Conservation (phyloP, 2,888 invertebrate species). For the Ennomos erosarius region DNA sequence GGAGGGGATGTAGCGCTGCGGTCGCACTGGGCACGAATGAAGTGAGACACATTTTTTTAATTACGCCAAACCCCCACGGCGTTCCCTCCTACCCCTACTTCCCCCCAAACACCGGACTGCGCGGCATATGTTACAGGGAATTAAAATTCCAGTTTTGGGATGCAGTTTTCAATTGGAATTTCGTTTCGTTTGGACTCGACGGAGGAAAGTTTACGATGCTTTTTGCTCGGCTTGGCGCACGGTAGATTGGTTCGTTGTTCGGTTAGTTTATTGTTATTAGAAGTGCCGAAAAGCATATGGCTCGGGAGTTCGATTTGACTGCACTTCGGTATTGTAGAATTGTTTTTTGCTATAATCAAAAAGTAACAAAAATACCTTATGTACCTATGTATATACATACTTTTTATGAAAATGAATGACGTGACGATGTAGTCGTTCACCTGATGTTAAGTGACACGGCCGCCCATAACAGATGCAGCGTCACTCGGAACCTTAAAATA, state of each 20-base stretch:
- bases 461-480: too few species aligned
- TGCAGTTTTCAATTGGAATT: slow-evolving; percentile 67
- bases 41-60: slow-evolving; percentile 83
- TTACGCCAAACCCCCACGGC: slow-evolving; percentile 54
- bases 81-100: slow-evolving; percentile 38
- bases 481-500: too few species aligned
- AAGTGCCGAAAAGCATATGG: slow-evolving; percentile 35
- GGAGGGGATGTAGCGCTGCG: slow-evolving; percentile 55
- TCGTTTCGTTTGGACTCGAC: slow-evolving; percentile 29
- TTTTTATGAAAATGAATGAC: too few species aligned
- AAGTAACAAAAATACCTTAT: too few species aligned
- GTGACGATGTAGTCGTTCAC: too few species aligned
- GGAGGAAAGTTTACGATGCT: slow-evolving; percentile 37
- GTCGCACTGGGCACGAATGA: slow-evolving; percentile 72
- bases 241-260: slow-evolving; percentile 43
- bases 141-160: slow-evolving; percentile 78
- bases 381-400: too few species aligned
- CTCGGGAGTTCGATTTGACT: slow-evolving; percentile 16
- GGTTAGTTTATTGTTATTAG: slow-evolving; percentile 43
- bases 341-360: too few species aligned
- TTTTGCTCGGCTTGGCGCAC: slow-evolving; percentile 36
- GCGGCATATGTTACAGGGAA: slow-evolving; percentile 76
- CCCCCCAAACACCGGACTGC: slow-evolving; percentile 33
- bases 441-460: too few species aligned
- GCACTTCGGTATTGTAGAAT: slow-evolving; percentile 11